Conservation (phyloP, 2,113 vertebrate species). For the Dolichallabes microphthalmus region DNA sequence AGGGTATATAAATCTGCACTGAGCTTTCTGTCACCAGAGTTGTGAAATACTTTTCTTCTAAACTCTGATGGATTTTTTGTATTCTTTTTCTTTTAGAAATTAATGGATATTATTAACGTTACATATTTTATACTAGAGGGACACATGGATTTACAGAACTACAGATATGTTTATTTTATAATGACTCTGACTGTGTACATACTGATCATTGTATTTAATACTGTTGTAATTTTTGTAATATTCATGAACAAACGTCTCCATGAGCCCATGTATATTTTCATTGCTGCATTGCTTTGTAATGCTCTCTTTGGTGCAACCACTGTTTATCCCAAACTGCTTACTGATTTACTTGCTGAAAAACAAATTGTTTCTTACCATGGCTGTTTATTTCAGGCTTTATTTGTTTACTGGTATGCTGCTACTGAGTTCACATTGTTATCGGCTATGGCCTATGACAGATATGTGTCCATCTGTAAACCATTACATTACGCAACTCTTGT, state of each 20-base stretch:
- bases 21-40: no score
- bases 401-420: background rate
- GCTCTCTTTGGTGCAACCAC: conserved; percentile 4
- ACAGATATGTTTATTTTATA: conserved; percentile 31
- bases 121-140: conserved; percentile 18
- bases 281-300: conserved; percentile 32
- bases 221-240: conserved; percentile 27
- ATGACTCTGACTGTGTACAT: background rate
- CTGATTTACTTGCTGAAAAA: conserved; percentile 13
- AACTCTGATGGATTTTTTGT: no score
- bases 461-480: conserved; percentile 15
- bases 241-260: conserved; percentile 27
- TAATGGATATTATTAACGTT: background rate
- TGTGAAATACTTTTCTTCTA: no score
- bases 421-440: conserved; percentile 2
- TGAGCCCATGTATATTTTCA: conserved; percentile 39
- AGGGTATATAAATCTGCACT: no score
- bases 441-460: conserved; percentile 15
- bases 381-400: conserved; percentile 3
- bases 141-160: conserved; percentile 21
- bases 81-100: background rate
- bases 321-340: conserved; percentile 20
- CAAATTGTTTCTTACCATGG: background rate
- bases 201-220: background rate
- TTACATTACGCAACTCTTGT: background rate